These are phyloP conservation scores for Martes martes DNA, from an alignment of 2,113 vertebrate genomes.

Conservation along the genomic window DNA sequence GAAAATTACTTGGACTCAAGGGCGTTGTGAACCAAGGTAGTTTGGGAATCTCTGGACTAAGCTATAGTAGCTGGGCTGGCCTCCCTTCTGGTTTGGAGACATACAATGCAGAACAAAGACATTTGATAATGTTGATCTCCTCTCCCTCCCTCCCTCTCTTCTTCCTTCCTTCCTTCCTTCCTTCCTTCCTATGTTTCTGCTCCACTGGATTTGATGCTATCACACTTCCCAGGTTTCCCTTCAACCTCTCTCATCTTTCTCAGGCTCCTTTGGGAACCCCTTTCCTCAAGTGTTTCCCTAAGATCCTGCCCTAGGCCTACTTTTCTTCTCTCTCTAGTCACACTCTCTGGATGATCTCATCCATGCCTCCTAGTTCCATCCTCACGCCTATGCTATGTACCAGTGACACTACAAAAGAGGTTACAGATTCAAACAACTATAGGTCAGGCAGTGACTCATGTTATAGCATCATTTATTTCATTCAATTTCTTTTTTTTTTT, in stretches of 20 bases:
- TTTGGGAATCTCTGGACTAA: neutral
- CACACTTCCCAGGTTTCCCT: neutral
- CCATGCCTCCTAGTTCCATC: neutral
- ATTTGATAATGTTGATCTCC: neutral
- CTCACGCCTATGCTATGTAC: rapidly evolving
- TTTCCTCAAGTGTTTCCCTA: neutral
- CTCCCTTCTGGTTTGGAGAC: neutral
- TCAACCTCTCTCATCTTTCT: neutral
- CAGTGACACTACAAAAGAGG: neutral
- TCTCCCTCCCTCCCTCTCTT: neutral
- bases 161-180: neutral
- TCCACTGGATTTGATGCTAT: neutral
- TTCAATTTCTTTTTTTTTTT: neutral
- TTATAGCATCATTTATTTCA: neutral
- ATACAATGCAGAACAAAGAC: neutral
- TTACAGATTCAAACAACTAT: neutral
- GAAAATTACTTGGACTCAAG: neutral
- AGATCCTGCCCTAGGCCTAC: neutral
- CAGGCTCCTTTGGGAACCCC: neutral
- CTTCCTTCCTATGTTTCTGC: neutral
- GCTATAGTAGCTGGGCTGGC: neutral
- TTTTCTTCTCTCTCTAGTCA: neutral
- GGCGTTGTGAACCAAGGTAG: neutral
- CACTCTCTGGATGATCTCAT: neutral
- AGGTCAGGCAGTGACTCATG: neutral